A percentile compares a stretch with the other conserved stretches of the same genome.
These are phyloP conservation scores for Opisthocomus hoazin DNA, from an alignment of 2,113 vertebrate genomes.

Conservation along the genomic window DNA sequence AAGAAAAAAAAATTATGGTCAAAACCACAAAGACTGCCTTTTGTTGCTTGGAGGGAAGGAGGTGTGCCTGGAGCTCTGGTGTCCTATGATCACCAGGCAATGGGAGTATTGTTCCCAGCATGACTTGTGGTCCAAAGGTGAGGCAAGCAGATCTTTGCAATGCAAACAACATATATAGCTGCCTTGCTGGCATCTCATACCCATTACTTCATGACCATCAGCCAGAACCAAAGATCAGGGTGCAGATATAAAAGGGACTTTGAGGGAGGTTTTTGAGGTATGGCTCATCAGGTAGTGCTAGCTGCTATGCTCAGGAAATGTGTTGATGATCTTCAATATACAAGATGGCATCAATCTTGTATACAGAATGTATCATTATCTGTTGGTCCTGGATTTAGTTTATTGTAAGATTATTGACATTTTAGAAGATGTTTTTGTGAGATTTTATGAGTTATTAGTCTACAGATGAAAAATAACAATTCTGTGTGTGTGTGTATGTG, in stretches of 20 bases:
- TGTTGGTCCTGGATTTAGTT: background rate
- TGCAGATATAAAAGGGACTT: background rate
- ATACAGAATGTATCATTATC: background rate
- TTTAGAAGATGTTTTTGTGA: background rate
- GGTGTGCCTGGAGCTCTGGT: background rate
- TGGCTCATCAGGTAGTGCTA: background rate
- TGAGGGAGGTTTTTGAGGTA: background rate
- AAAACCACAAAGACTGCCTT: background rate
- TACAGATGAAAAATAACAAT: background rate
- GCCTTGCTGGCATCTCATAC: background rate
- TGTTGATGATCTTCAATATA: background rate
- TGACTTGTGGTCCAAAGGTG: background rate
- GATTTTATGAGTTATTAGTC: background rate
- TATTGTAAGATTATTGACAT: background rate
- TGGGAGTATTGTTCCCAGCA: background rate
- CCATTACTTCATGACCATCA: background rate
- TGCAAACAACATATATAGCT: background rate
- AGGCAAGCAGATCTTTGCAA: background rate
- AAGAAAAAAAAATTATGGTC: background rate
- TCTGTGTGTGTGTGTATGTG: background rate
- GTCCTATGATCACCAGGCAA: background rate
- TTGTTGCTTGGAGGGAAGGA: background rate
- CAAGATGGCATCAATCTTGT: background rate
- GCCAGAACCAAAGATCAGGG: background rate
- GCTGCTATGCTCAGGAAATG: background rate